phyloP scores from a whole-genome alignment of 2,888 invertebrate genomes.

The Sinopyrophorus schimmeli region DNA sequence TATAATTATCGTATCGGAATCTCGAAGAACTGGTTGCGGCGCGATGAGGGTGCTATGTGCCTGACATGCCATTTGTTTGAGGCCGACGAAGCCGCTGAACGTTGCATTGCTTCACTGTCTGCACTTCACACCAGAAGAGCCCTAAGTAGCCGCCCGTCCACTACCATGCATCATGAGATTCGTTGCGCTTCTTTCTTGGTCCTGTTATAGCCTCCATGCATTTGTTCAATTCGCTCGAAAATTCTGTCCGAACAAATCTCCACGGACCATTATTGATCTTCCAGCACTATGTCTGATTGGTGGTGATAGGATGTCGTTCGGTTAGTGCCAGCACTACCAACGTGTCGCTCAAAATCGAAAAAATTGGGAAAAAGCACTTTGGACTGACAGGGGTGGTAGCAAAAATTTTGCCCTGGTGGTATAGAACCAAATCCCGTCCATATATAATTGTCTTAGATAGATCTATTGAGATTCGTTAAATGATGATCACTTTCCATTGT shows the following conservation, averaged over 20 bases:
- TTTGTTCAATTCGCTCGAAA: constrained; percentile 17
- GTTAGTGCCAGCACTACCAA: no score
- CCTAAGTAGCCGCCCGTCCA: constrained; percentile 27
- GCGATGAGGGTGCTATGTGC: constrained; percentile 45
- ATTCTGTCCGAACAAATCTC: constrained; percentile 14
- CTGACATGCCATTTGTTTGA: constrained; percentile 51
- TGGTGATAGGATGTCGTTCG: no score
- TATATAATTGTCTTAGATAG: no score
- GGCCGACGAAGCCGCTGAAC: constrained; percentile 40
- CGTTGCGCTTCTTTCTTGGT: constrained; percentile 15
- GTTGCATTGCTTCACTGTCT: constrained; percentile 40
- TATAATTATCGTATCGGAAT: constrained; percentile 54
- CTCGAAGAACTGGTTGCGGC: constrained; percentile 52
- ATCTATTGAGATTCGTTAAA: no score
- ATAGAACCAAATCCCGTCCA: no score
- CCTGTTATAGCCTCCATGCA: constrained; percentile 10
- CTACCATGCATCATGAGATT: constrained; percentile 23
- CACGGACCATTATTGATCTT: no score
- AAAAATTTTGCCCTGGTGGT: no score
- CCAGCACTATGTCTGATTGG: no score
- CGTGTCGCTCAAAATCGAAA: no score
- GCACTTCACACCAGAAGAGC: constrained; percentile 32
- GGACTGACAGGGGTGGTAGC: no score
- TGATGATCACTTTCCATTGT: no score
- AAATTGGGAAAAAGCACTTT: no score